A percentile compares a stretch with the other conserved stretches of the same genome.
phyloP scores from a whole-genome alignment of 2,888 invertebrate species.

The Phanerotoma sp. region DNA sequence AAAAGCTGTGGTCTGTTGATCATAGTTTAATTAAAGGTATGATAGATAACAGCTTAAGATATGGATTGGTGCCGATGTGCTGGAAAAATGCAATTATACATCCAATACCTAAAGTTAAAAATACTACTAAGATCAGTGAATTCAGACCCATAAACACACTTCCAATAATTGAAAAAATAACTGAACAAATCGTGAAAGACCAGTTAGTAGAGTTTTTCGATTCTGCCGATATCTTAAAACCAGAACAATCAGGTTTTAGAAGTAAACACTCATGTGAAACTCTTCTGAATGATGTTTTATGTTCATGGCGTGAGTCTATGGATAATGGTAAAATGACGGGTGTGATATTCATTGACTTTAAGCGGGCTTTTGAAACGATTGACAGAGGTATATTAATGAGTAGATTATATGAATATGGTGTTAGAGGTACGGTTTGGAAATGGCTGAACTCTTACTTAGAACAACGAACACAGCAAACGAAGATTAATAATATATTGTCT shows the following conservation, averaged over 20 bases:
- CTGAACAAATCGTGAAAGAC: not conserved
- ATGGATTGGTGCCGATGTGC: too few relatives aligned
- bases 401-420: too few relatives aligned
- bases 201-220: conserved; percentile 3
- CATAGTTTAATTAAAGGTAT: too few relatives aligned
- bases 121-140: conserved; percentile 11
- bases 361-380: conserved; percentile 6
- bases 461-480: too few relatives aligned
- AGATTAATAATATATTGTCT: too few relatives aligned
- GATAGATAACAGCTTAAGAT: not conserved
- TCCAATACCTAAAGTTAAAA: conserved; percentile 16
- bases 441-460: too few relatives aligned
- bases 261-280: conserved; percentile 24
- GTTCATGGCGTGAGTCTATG: conserved; percentile 9
- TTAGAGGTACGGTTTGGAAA: too few relatives aligned
- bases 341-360: too few relatives aligned
- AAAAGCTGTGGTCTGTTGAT: too few relatives aligned
- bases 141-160: conserved; percentile 19
- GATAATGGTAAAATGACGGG: conserved; percentile 1
- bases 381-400: too few relatives aligned
- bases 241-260: conserved; percentile 18
- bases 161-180: conserved; percentile 12
- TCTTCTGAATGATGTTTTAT: conserved; percentile 13
- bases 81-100: conserved; percentile 12
- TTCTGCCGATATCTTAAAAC: conserved; percentile 3